phyloP scores from a whole-genome alignment of 2,113 vertebrate genomes.

The Indicator maculatus region DNA sequence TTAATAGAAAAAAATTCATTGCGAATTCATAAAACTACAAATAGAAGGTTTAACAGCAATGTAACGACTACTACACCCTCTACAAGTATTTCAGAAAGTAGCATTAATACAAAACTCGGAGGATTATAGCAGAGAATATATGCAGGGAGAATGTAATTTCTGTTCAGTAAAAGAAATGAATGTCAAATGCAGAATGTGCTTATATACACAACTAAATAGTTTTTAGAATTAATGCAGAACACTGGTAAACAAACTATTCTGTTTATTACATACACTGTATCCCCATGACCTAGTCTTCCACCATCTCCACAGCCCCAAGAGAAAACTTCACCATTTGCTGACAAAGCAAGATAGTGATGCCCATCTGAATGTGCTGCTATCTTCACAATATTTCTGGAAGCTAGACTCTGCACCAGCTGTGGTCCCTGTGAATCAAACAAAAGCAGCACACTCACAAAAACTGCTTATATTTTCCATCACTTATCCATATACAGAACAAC shows the following conservation, averaged over 20 bases:
- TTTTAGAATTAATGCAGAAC: not conserved
- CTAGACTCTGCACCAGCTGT: conserved; percentile 89
- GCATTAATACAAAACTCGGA: not conserved
- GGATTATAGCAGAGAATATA: not conserved
- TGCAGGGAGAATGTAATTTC: not conserved
- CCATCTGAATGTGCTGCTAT: conserved; percentile 96
- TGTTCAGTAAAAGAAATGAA: not conserved
- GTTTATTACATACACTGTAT: conserved; percentile 87
- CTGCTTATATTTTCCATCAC: not conserved
- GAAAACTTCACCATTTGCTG: conserved; percentile 93
- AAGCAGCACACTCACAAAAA: not conserved
- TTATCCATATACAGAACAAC: not conserved
- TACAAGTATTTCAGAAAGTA: not conserved
- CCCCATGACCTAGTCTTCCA: conserved; percentile 94
- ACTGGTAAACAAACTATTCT: not conserved
- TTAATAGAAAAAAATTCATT: not conserved
- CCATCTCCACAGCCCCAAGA: conserved; percentile 98
- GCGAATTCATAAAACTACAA: not conserved
- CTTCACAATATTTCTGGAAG: conserved; percentile 92
- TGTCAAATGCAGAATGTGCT: not conserved
- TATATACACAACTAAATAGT: not conserved
- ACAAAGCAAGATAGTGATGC: conserved; percentile 93
- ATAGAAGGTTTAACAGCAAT: not conserved
- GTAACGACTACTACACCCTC: not conserved
- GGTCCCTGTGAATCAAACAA: conserved; percentile 80